Evolutionary conservation across 2,797 vertebrate species (phyloP).

Genomic region (Steatocranus sp.): DNA sequence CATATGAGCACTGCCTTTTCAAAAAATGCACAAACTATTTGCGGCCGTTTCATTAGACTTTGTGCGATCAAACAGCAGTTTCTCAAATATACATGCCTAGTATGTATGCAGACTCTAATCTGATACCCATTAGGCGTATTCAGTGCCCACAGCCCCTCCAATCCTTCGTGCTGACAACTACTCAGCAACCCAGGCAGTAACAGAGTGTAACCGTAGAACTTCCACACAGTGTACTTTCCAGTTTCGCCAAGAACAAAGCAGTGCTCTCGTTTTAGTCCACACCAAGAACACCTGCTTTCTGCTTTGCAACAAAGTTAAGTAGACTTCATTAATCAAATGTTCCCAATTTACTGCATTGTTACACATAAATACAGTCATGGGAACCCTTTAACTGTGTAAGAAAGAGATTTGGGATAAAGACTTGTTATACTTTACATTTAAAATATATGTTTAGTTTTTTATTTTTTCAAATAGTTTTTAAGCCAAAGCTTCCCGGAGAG

Average conservation of each 20-base stretch:
- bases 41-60: background rate
- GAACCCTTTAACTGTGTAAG: background rate
- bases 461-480: background rate
- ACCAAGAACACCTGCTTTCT: background rate
- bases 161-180: conserved; percentile 33
- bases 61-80: background rate
- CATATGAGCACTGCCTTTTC: background rate
- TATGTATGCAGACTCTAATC: background rate
- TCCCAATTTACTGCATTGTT: background rate
- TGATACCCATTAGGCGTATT: background rate
- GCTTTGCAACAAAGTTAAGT: background rate
- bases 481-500: background rate
- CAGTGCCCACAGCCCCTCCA: background rate
- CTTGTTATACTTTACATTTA: background rate
- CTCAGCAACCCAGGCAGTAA: conserved; percentile 33
- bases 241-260: conserved; percentile 51
- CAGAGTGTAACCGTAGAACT: conserved; percentile 53
- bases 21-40: background rate
- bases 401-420: background rate
- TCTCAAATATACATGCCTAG: background rate
- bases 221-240: conserved; percentile 29
- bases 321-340: background rate
- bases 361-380: background rate
- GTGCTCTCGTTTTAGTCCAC: conserved; percentile 31
- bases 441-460: background rate